These are phyloP conservation scores for Gymnogyps californianus DNA, from an alignment of 2,113 vertebrate genomes.

Conservation along the genomic window DNA sequence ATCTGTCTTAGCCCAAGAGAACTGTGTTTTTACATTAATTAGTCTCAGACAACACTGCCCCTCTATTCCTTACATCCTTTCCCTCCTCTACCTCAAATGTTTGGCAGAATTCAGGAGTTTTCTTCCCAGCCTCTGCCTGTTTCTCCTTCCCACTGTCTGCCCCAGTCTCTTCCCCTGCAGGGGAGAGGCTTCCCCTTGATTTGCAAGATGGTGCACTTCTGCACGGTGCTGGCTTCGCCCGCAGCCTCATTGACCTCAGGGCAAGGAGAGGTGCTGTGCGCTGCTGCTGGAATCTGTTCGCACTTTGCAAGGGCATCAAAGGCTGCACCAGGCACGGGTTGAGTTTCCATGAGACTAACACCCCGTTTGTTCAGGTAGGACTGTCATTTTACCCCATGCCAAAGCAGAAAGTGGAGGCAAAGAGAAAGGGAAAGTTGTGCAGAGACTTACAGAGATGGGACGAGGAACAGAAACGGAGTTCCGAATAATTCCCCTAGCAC, in stretches of 20 bases:
- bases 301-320: background rate
- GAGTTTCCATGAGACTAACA: background rate
- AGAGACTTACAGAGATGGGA: background rate
- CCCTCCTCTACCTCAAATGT: background rate
- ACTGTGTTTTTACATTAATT: conserved; percentile 68
- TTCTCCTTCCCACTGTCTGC: background rate
- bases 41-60: conserved; percentile 39
- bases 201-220: background rate
- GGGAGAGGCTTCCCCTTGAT: background rate
- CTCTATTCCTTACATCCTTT: conserved; percentile 17
- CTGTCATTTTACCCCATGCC: too few species aligned
- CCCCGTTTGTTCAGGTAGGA: accelerated
- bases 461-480: background rate
- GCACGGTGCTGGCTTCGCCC: accelerated
- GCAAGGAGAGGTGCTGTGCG: background rate
- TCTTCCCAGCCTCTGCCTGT: background rate
- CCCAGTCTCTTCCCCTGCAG: background rate
- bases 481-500: too few species aligned
- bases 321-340: background rate
- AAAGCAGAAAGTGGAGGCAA: background rate
- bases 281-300: background rate
- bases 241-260: too few species aligned
- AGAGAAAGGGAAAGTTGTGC: background rate
- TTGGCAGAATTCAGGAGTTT: background rate
- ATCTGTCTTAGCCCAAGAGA: conserved; percentile 35